Percentiles rank a stretch among this genome's conserved stretches.
These are phyloP conservation scores for Aleiodes alternator DNA, from an alignment of 2,888 invertebrate genomes.

Conservation along the genomic window DNA sequence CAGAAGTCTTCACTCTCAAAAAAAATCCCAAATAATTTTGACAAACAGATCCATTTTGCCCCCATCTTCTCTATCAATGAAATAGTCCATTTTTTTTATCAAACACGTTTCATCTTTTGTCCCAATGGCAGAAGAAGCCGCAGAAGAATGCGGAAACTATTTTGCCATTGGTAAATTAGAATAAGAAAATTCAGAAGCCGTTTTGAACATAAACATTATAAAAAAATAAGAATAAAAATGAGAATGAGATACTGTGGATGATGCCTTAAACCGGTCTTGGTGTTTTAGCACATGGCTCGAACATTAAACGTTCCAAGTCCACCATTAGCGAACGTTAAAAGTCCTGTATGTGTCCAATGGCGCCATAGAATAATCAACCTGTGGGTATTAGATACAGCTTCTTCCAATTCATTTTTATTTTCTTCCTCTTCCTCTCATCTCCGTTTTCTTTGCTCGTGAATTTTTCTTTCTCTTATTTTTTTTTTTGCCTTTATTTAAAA, in stretches of 20 bases:
- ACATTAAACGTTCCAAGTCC: constrained; percentile 20
- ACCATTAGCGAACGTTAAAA: constrained; percentile 32
- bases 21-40: no score
- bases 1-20: no score
- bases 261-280: constrained; percentile 13
- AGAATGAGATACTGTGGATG: no score
- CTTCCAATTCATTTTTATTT: not conserved
- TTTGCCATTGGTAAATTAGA: constrained; percentile 18
- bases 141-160: constrained; percentile 29
- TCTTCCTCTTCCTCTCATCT: not conserved
- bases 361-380: constrained; percentile 45
- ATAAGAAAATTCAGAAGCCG: constrained; percentile 32
- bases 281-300: constrained; percentile 30
- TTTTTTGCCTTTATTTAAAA: not conserved
- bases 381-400: constrained; percentile 34
- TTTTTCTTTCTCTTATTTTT: not conserved
- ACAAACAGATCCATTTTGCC: no score
- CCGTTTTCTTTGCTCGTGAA: not conserved
- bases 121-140: not conserved
- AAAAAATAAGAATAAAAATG: not conserved
- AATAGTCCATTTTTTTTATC: no score
- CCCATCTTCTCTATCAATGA: no score
- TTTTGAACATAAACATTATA: not conserved
- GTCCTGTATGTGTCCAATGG: constrained; percentile 32
- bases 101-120: no score